Evolutionary conservation across 2,113 vertebrate species (phyloP).

Genomic region (Nycticorax nycticorax): DNA sequence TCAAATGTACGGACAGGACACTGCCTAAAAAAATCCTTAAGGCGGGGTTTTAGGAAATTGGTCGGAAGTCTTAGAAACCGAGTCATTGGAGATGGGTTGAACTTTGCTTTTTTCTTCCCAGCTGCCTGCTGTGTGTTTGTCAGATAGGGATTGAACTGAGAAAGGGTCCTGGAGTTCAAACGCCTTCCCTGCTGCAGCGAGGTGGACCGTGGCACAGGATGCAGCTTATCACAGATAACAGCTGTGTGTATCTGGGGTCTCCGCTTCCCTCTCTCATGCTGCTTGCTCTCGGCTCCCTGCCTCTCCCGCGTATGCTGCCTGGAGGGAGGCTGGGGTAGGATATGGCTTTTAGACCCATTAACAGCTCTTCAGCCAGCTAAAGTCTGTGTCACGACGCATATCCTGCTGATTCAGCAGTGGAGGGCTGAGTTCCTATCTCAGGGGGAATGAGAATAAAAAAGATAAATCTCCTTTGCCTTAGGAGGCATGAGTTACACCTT

Average conservation of each 20-base stretch:
- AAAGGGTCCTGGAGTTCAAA: conserved; percentile 40
- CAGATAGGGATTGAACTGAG: conserved; percentile 1
- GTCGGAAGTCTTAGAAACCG: conserved; percentile 33
- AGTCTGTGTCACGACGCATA: background rate
- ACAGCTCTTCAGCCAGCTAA: background rate
- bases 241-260: background rate
- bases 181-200: background rate
- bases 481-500: background rate
- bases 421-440: background rate
- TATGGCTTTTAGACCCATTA: background rate
- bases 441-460: background rate
- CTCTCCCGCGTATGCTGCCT: fast-evolving
- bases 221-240: conserved; percentile 47
- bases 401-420: conserved; percentile 22
- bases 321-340: background rate
- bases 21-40: background rate
- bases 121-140: conserved; percentile 58
- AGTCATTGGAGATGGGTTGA: conserved; percentile 5
- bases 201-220: conserved; percentile 34
- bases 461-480: background rate
- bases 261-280: background rate
- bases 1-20: background rate
- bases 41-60: conserved; percentile 35
- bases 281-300: background rate
- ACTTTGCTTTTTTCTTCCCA: background rate